Conservation (phyloP, 2,888 invertebrate genomes). For the Bursaphelenchus okinawaensis region DNA sequence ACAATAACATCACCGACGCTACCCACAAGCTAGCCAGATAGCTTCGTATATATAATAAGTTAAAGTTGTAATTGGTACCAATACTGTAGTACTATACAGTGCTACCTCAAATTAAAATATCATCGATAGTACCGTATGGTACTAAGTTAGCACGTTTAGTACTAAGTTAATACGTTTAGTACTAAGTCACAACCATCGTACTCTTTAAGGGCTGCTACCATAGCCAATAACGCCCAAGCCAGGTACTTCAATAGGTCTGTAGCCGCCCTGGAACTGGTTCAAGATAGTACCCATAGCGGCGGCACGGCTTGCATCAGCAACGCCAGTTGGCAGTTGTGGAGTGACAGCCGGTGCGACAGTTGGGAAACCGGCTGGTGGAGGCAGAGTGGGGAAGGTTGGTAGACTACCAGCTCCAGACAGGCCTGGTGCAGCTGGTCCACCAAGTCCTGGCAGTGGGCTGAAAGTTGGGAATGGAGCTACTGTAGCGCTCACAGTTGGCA, state of each 20-base stretch:
- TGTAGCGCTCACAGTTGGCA: conserved; percentile 1
- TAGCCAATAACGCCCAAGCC: conserved; percentile 27
- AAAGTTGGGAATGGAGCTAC: conserved; percentile 12
- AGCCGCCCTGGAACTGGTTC: conserved; percentile 32
- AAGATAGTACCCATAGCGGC: conserved; percentile 40
- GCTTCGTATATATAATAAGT: too few species aligned
- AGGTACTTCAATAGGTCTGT: conserved; percentile 22
- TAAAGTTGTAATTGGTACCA: too few species aligned
- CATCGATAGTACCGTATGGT: too few species aligned
- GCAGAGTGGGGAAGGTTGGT: conserved; percentile 1
- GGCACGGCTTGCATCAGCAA: conserved; percentile 30
- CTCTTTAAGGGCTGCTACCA: not conserved
- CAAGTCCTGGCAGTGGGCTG: conserved; percentile 19
- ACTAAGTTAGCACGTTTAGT: too few species aligned
- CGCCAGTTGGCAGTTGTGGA: conserved; percentile 5
- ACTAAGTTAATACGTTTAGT: too few species aligned
- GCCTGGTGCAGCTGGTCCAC: conserved; percentile 2
- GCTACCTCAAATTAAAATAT: too few species aligned
- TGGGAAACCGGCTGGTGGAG: not conserved
- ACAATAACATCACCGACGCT: too few species aligned
- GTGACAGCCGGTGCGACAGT: not conserved
- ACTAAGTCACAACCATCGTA: too few species aligned
- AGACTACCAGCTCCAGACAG: not conserved
- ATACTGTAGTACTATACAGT: too few species aligned
- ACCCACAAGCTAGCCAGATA: too few species aligned